Evolutionary conservation across 2,888 invertebrate species (phyloP).

Genomic region (Xanthia icteritia): DNA sequence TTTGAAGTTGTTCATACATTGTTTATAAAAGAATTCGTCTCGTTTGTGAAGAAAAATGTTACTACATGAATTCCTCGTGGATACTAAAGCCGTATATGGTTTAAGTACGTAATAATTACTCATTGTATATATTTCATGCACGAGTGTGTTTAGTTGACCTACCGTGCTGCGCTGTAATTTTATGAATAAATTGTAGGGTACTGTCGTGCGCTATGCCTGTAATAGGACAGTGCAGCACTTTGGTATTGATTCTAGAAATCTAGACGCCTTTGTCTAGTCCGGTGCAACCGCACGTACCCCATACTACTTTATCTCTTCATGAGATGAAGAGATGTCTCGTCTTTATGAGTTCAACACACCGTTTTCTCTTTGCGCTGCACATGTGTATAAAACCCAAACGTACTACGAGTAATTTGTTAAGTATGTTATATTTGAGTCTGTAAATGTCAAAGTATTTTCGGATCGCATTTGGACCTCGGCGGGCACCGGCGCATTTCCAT

Average conservation of each 20-base stretch:
- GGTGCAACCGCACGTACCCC: slow-evolving; percentile 22
- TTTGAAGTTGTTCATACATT: slow-evolving; percentile 7
- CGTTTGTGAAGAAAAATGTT: slow-evolving; percentile 24
- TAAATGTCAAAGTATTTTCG: slow-evolving; percentile 45
- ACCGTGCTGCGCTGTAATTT: slow-evolving; percentile 55
- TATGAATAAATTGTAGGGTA: slow-evolving; percentile 65
- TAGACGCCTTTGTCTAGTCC: slow-evolving; percentile 36
- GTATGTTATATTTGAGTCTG: slow-evolving; percentile 11
- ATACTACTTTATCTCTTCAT: slow-evolving; percentile 22
- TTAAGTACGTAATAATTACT: slow-evolving; percentile 48
- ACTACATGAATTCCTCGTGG: slow-evolving; percentile 25
- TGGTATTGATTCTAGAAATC: slow-evolving; percentile 57
- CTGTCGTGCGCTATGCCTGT: slow-evolving; percentile 38
- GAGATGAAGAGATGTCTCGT: too few relatives aligned
- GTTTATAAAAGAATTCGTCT: slow-evolving; percentile 29
- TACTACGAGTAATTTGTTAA: background rate
- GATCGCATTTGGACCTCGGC: slow-evolving; percentile 39
- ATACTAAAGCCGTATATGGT: slow-evolving; percentile 23
- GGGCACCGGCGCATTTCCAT: slow-evolving; percentile 51
- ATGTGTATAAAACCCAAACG: background rate
- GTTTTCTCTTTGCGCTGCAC: background rate
- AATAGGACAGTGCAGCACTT: slow-evolving; percentile 42
- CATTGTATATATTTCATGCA: slow-evolving; percentile 52
- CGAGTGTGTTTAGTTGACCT: slow-evolving; percentile 54
- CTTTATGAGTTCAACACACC: slow-evolving; percentile 36